Conservation (phyloP, 1,140 invertebrate species). For the Phymastichus coffea region DNA sequence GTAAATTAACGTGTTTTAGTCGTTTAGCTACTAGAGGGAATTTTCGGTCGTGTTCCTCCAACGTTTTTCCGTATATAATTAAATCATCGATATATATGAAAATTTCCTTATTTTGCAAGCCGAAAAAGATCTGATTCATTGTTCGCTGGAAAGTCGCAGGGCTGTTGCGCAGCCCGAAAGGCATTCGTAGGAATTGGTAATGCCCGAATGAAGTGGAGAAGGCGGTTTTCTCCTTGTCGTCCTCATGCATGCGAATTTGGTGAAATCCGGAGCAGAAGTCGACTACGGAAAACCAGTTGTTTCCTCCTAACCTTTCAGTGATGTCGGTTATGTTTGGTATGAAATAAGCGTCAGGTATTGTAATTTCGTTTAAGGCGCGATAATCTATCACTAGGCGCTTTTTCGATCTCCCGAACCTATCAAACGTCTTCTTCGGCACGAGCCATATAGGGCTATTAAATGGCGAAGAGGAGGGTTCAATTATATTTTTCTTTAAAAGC, state of each 20-base stretch:
- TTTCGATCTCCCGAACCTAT: background rate
- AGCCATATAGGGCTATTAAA: conserved; percentile 4
- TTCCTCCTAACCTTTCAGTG: background rate
- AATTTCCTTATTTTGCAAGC: background rate
- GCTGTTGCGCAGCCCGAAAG: background rate
- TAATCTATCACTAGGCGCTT: conserved; percentile 2
- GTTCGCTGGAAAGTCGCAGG: background rate
- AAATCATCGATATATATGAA: background rate
- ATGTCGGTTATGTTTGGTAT: background rate
- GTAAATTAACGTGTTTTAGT: background rate
- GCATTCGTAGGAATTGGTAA: conserved; percentile 1
- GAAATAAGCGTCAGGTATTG: background rate
- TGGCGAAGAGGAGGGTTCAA: background rate
- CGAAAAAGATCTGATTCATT: background rate
- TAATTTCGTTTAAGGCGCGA: background rate
- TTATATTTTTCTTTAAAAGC: background rate
- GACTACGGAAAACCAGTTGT: background rate
- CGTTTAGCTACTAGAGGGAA: background rate
- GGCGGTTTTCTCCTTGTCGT: background rate
- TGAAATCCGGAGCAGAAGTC: background rate
- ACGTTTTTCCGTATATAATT: background rate
- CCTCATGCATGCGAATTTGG: background rate
- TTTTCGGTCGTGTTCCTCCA: background rate
- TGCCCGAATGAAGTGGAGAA: background rate
- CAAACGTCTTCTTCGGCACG: conserved; percentile 5